A percentile compares a stretch with the other conserved stretches of the same genome.
Conservation (phyloP, 2,797 vertebrate species). For the Neosilurus hyrtlii region DNA sequence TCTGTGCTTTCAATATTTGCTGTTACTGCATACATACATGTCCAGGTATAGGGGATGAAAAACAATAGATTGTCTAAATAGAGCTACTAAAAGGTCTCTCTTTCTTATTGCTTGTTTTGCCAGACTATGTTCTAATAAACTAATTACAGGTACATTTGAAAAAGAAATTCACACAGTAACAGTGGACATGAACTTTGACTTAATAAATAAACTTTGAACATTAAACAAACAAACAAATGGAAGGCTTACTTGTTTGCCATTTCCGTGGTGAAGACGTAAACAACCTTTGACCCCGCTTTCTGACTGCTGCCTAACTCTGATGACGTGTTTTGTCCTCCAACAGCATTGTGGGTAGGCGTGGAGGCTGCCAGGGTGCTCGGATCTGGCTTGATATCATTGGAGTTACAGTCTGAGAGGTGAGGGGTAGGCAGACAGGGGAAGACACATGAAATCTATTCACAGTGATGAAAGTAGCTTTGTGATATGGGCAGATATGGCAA, state of each 20-base stretch:
- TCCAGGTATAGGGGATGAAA: background rate
- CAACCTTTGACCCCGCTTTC: slow-evolving; percentile 92
- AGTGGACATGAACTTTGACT: background rate
- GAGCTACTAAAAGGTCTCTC: background rate
- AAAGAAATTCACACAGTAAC: background rate
- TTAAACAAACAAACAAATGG: background rate
- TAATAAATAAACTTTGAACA: background rate
- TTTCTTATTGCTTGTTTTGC: background rate
- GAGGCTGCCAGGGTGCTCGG: slow-evolving; percentile 89
- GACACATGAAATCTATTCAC: background rate
- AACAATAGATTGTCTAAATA: background rate
- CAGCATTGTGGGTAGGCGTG: slow-evolving; percentile 87
- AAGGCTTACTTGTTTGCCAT: slow-evolving; percentile 97
- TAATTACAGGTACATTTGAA: background rate
- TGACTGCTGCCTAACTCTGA: slow-evolving; percentile 84
- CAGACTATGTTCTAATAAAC: background rate
- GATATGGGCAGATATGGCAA: background rate
- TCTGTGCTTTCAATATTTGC: background rate
- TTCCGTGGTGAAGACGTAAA: slow-evolving; percentile 98
- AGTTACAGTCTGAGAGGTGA: slow-evolving; percentile 85
- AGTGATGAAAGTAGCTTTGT: background rate
- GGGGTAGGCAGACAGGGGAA: background rate
- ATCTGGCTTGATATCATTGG: slow-evolving; percentile 92
- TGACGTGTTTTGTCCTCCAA: slow-evolving; percentile 81
- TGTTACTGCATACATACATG: background rate